Evolutionary conservation across 2,797 vertebrate genomes (phyloP).

Genomic region (Lithobates pipiens): DNA sequence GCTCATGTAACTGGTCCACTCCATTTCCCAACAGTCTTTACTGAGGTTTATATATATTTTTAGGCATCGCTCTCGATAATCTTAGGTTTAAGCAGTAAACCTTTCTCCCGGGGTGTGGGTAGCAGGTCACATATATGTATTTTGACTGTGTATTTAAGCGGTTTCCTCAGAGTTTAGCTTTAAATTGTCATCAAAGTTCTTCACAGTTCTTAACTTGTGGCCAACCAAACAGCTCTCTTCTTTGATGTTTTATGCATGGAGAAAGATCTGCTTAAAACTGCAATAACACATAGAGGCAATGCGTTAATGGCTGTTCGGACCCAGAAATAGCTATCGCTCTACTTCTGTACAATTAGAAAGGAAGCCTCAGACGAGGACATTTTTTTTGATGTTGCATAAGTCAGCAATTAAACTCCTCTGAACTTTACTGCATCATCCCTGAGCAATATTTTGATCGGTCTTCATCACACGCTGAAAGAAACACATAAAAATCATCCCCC

Average conservation of each 20-base stretch:
- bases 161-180: not conserved
- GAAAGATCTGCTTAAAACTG: not conserved
- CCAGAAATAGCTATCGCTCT: not conserved
- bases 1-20: no score
- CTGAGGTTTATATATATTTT: no score
- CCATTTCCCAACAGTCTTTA: no score
- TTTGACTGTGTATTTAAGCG: not conserved
- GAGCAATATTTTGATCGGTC: not conserved
- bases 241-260: slow-evolving; percentile 14
- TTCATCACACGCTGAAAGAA: not conserved
- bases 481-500: not conserved
- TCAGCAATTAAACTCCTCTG: not conserved
- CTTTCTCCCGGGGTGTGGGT: not conserved
- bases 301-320: not conserved
- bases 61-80: no score
- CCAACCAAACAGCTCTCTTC: not conserved
- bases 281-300: not conserved
- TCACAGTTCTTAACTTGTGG: not conserved
- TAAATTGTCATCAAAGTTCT: not conserved
- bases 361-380: not conserved
- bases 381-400: slow-evolving; percentile 1
- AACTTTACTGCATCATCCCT: not conserved
- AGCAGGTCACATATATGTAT: not conserved
- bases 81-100: not conserved
- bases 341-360: not conserved